A percentile compares a stretch with the other conserved stretches of the same genome.
Conservation (phyloP, 2,113 vertebrate genomes). For the Phylloscopus trochilus region DNA sequence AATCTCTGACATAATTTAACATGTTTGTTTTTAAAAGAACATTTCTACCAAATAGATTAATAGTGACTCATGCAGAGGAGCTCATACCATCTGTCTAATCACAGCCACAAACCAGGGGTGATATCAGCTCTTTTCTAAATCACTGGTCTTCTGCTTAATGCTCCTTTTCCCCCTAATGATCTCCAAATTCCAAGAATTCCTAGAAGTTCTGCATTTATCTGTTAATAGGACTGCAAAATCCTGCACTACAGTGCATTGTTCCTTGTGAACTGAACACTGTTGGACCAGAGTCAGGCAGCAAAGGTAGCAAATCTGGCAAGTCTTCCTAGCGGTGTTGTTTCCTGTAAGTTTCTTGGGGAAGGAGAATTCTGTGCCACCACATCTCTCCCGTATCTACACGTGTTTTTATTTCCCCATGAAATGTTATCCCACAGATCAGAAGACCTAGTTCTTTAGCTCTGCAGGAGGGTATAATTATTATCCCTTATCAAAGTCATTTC, state of each 20-base stretch:
- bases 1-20: not conserved
- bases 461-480: not conserved
- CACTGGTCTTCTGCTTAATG: not conserved
- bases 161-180: not conserved
- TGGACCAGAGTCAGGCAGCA: not conserved
- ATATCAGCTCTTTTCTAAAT: not conserved
- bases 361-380: not conserved
- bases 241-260: not conserved
- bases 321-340: not conserved
- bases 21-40: not conserved
- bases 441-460: not conserved
- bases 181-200: not conserved
- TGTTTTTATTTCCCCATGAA: not conserved
- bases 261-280: rapidly evolving
- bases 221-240: not conserved
- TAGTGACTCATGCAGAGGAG: not conserved
- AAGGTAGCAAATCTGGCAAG: not conserved
- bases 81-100: not conserved
- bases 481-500: not conserved
- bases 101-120: not conserved
- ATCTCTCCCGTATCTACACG: not conserved
- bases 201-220: not conserved
- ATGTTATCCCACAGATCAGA: not conserved
- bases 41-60: not conserved
- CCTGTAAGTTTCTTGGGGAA: not conserved